Base-by-base conservation (phyloP, 2,113 vertebrate genomes). In the Oreotrochilus melanogaster region DNA sequence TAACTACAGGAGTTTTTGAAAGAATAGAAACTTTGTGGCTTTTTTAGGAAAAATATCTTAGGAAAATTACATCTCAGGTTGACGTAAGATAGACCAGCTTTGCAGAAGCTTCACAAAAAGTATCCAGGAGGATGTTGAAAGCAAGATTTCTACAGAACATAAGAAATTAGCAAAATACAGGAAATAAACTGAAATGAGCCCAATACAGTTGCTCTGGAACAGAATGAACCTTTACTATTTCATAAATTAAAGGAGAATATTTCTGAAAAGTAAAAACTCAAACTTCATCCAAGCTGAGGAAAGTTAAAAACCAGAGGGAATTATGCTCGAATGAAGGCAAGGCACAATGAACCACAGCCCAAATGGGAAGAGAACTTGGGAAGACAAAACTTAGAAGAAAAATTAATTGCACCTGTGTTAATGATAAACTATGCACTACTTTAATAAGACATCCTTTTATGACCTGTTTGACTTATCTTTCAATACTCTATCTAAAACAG, bases 181-280 rank as follows among this genome's bases (percentile, higher is more conserved):
- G 82, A 96, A 93, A 96, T 83, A 90, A 76, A 92, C 18, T 80
- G 75, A 88, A 93, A 37, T 47, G 43, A 83, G 48, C 92, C 83
- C 82, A 95, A 64, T 66, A 47, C 12, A 78, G 67, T 97, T 88
- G 91, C 76, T 92, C 12, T 91, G 72, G 48, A 94, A 86, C 91
- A 95, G 86, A 95, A 78, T 67, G 91, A 83, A 83, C 69, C 51
- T 90, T 86, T 88, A 95, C 91, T 96, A 92, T 62, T 78, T 83
- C 75, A 94, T 79, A 80, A 54, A 92, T 88, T 54, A 79, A 86
- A 93, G 42, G 33, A 66, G 31, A 90, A 2, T 62, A 80, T 47
- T 31, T 56, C 6, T 3, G 31, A 54, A 67, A 42, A 74, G 8
- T 24, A 25, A 88, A 93, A 83, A 73, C 28, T 27, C 78, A 37